Conservation (phyloP, 2,888 invertebrate genomes). For the Petrolisthes manimaculis region DNA sequence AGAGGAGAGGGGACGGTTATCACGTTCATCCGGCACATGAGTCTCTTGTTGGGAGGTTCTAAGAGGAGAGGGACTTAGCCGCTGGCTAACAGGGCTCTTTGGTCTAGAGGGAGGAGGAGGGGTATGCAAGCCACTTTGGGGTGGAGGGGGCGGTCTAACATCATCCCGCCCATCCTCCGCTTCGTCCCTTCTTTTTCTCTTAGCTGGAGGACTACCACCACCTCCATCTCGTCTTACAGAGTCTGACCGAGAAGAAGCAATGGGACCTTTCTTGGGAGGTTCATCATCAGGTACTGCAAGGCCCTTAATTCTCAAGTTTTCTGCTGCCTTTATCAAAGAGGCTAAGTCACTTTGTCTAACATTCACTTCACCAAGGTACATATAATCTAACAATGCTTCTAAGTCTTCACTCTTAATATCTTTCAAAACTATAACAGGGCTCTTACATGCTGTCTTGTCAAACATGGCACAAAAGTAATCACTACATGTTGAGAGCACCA, state of each 20-base stretch:
- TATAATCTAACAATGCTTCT: conserved; percentile 65
- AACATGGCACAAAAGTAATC: conserved; percentile 65
- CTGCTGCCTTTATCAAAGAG: conserved; percentile 63
- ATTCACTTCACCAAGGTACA: conserved; percentile 66
- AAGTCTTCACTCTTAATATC: conserved; percentile 64
- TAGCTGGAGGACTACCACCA: conserved; percentile 58
- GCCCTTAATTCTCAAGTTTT: conserved; percentile 63
- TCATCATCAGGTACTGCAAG: conserved; percentile 65
- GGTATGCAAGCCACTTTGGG: conserved; percentile 28
- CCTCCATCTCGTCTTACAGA: conserved; percentile 51
- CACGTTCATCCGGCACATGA: conserved; percentile 46
- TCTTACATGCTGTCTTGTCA: conserved; percentile 64
- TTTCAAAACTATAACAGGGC: conserved; percentile 65
- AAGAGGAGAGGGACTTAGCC: conserved; percentile 47
- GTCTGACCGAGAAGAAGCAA: conserved; percentile 24
- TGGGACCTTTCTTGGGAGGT: conserved; percentile 43
- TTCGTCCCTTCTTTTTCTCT: conserved; percentile 64
- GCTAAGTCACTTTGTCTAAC: conserved; percentile 64
- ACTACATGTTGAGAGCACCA: conserved; percentile 65
- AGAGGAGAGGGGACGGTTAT: conserved; percentile 59
- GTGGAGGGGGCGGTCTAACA: conserved; percentile 56
- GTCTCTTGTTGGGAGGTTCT: conserved; percentile 58
- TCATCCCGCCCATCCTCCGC: conserved; percentile 63
- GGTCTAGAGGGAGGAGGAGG: conserved; percentile 57
- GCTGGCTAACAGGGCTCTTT: conserved; percentile 53